These are phyloP conservation scores for Apodemus speciosus DNA, from an alignment of 2,113 vertebrate genomes.

Conservation along the genomic window DNA sequence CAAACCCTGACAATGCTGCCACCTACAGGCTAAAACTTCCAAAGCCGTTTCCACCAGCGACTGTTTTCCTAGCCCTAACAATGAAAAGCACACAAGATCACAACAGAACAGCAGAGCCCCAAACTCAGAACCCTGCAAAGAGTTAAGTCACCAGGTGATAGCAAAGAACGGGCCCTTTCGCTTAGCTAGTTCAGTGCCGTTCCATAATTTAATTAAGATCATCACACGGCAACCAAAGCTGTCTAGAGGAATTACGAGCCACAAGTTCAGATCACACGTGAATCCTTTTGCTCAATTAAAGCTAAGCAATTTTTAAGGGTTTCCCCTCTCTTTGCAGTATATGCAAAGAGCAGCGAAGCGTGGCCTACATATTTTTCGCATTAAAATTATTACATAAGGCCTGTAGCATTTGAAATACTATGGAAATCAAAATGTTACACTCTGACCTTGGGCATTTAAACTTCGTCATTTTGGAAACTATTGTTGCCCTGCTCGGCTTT, in stretches of 20 bases:
- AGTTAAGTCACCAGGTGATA: constrained; percentile 75
- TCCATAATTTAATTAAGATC: constrained; percentile 84
- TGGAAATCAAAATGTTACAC: constrained; percentile 82
- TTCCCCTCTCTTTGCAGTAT: constrained; percentile 63
- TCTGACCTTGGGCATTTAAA: constrained; percentile 79
- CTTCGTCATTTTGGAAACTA: constrained; percentile 81
- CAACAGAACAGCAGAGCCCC: not conserved
- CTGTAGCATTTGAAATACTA: constrained; percentile 79
- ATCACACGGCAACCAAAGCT: constrained; percentile 77
- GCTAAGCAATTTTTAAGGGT: constrained; percentile 75
- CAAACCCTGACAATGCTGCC: constrained; percentile 88
- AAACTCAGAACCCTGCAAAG: constrained; percentile 47
- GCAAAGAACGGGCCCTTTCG: constrained; percentile 68
- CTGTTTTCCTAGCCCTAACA: fast-evolving
- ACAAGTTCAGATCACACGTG: constrained; percentile 78
- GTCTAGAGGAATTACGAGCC: constrained; percentile 82
- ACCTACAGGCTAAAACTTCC: constrained; percentile 79
- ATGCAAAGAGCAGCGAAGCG: constrained; percentile 78
- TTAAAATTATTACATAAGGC: constrained; percentile 82
- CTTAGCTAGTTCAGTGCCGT: constrained; percentile 76
- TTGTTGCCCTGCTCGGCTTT: constrained; percentile 78
- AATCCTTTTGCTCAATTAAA: constrained; percentile 86
- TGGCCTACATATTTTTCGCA: constrained; percentile 75
- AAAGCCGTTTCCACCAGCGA: not conserved
- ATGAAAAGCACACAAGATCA: constrained; percentile 27